These are phyloP conservation scores for Drosophila kurseongensis DNA, from an alignment of 1,140 invertebrate genomes.

Conservation along the genomic window DNA sequence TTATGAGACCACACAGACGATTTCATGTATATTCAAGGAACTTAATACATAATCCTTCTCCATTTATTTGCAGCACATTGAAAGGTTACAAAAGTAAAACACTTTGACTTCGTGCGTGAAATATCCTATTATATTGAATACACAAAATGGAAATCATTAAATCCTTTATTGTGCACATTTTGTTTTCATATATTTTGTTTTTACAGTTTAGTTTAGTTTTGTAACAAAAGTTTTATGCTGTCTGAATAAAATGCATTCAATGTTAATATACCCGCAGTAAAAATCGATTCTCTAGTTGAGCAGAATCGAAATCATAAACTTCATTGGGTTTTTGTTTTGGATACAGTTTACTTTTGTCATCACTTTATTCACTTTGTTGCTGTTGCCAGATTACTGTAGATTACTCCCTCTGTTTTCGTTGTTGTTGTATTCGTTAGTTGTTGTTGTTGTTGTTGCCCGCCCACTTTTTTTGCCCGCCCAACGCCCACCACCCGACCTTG, in stretches of 20 bases:
- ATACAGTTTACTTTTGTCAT: slow-evolving; percentile 28
- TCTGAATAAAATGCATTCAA: neutral
- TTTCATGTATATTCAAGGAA: neutral
- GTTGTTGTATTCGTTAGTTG: neutral
- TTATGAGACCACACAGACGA: neutral
- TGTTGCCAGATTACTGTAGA: slow-evolving; percentile 40
- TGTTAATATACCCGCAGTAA: slow-evolving; percentile 9
- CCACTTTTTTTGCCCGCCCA: neutral
- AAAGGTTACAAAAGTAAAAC: neutral
- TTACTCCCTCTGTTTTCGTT: slow-evolving; percentile 23
- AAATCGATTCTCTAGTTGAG: slow-evolving; percentile 17
- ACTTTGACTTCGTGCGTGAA: neutral
- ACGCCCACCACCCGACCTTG: slow-evolving; percentile 18
- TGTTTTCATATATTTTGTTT: neutral
- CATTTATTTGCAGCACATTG: slow-evolving; percentile 3
- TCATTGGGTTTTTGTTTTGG: slow-evolving; percentile 1
- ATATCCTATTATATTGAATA: slow-evolving; percentile 1
- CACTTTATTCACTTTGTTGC: slow-evolving; percentile 35
- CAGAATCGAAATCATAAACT: slow-evolving; percentile 20
- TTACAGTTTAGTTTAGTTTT: neutral
- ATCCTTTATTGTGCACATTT: neutral
- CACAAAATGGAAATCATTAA: slow-evolving; percentile 14
- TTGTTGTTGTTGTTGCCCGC: neutral
- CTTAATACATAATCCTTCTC: neutral
- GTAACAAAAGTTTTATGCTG: slow-evolving; percentile 1